Base-by-base conservation (phyloP, 2,113 vertebrate genomes). In the Dermatemys mawii region DNA sequence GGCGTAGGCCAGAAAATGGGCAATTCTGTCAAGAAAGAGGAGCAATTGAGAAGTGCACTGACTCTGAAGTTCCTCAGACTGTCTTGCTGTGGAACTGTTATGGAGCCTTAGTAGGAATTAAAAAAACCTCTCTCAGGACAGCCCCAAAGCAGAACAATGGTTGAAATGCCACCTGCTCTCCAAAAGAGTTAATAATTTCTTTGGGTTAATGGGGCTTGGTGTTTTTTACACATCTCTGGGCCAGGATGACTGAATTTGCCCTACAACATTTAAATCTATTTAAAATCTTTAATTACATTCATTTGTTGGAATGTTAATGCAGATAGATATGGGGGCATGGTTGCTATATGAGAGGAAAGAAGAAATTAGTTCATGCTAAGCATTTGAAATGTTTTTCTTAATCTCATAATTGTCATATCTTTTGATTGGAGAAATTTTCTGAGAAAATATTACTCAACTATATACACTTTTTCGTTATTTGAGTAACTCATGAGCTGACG, bases 141-240 rank as follows among this genome's bases (percentile, higher is more conserved):
- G 81, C 54, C 93, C 88, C 32, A 90, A 93, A 87, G 48, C 83
- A 86, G 38, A 38, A 44, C 11, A 38, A 26, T 44, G 92, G 84
- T 82, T 95, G 90, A 90, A 96, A 81, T 48, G 46, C 91, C 90
- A 96, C 94, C 95, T 96, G 86, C 19, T 91, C 86, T 88, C 67
- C 32, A 63, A 83, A 87, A 88, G 32, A 89, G 73, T 22, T 27
- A 76, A 35, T 92, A 8, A 75, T 88, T 97, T 96, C 90, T 90
- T 95, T 88, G 84, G 95, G 75, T 95, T 88, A 54, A 79, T 11
- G 6, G 6, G 1, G 5, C 73, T 88, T 92, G 86, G 44, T 49
- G 0, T 88, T n/a, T 84, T 93, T 94, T 81, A 8, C 75, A 86
- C 17, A 55, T 92, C 90, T 80, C 17, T 41, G 67, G 38, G n/a